Evolutionary conservation across 2,797 vertebrate species (phyloP), one percentile per base, ranked within the genome.

Genomic region (Brachymystax lenok): DNA sequence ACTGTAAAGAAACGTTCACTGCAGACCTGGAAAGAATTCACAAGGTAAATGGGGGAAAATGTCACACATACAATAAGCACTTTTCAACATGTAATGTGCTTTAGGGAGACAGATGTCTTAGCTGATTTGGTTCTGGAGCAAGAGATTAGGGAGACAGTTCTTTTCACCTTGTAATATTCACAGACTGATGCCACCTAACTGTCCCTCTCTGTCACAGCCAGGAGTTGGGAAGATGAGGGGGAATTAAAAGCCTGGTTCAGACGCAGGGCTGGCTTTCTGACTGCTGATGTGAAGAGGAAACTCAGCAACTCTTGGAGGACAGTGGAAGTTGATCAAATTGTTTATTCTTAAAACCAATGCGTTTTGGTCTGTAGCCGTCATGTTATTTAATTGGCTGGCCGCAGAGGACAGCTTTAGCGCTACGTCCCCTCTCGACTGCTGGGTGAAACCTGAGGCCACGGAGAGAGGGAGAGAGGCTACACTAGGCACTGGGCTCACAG

Each of bases 401-500:
- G 54, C 64, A 74, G 79, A 80, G 66, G 82, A 83, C 88, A 87
- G 88, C 85, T 79, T 80, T 17, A 80, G 75, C 80, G 82, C 70
- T 21, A 21, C 17, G 2, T 46, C 10, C 80, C 78, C 79, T 56
- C 76, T 46, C 40, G 40, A 46, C 73, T 76, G 12, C 3, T 79
- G 86, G 78, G 85, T 56, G 86, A 86, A 84, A 88, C 82, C 85
- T 30, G 82, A 86, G 77, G 82, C 84, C 77, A 81, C 75, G 71
- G 64, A 80, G 75, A 59, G 17, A 40, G 28, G 64, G 14, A 17
- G 19, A 7, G 35, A 10, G 19, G 56, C 56, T 59, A 59, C 10
- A 12, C 40, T 46, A 3, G 40, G 40, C 40, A 46, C 40, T 46
- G 40, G 40, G 10, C 10, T 46, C 10, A 46, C 40, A 68, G 66